Conservation (phyloP, 2,113 vertebrate species). For the Mirza zaza region DNA sequence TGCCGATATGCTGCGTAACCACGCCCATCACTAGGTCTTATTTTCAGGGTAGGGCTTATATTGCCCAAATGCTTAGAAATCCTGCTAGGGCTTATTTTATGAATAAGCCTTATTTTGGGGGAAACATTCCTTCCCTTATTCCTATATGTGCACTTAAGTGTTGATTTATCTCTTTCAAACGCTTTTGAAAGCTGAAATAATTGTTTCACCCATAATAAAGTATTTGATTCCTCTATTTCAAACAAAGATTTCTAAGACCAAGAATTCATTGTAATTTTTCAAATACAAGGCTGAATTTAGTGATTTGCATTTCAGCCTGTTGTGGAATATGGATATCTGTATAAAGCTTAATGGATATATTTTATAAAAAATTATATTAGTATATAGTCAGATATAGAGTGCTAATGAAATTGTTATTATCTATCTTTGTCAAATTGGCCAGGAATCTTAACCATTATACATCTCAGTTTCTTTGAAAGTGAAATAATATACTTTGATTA, state of each 20-base stretch:
- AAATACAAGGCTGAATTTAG: not conserved
- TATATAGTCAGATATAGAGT: not conserved
- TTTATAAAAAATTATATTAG: not conserved
- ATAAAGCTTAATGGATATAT: not conserved
- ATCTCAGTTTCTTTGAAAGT: not conserved
- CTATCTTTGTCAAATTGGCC: not conserved
- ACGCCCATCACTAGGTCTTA: no score
- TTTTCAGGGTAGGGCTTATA: no score
- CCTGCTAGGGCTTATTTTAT: no score
- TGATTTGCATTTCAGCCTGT: not conserved
- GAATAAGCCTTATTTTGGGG: no score
- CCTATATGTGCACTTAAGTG: no score
- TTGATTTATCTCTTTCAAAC: not conserved
- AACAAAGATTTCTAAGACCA: not conserved
- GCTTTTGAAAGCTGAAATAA: not conserved
- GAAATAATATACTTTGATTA: conserved; percentile 1
- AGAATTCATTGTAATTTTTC: not conserved
- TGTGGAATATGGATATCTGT: not conserved
- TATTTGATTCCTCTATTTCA: not conserved
- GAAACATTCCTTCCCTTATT: no score
- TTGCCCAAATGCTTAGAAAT: no score
- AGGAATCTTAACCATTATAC: not conserved
- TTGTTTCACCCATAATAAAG: not conserved
- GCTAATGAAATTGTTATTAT: not conserved
- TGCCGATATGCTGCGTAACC: no score